Evolutionary conservation across 2,888 invertebrate genomes (phyloP), one percentile per base, ranked within the genome.

Genomic region (Morpho deidamia): DNA sequence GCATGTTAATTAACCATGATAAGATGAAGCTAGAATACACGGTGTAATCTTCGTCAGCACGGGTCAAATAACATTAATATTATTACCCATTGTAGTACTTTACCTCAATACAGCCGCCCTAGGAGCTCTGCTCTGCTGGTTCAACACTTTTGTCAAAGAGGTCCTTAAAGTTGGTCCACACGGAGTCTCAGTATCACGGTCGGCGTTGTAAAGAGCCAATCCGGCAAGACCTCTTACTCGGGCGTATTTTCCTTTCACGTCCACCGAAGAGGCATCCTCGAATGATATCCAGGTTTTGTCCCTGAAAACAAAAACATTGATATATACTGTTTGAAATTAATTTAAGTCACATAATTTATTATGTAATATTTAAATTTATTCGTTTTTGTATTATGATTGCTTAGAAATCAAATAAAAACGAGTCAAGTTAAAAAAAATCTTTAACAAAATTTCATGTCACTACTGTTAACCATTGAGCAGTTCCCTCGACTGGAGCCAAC

Each of bases 221-320:
- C 95, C 95, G 0, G 93, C 94, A 8, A 95, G 77, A 3, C 94
- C 93, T 0, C 95, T 90, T 9, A 95, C 91, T 33, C 95, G 76
- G 0, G 92, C 91, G 76, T 95, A 95, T 76, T 95, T 95, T 9
- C 93, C 93, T 85, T 95, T 95, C 62, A 95, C 94, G 67, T 93
- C 92, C 11, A 93, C 91, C 44, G 94, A 94, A 11, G 92, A 93
- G 0, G 92, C 81, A 71, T 95, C 95, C 69, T 95, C 95, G 70
- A 94, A 95, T 5, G 95, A 92, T 48, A 95, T 91, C 95, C 95
- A 95, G 11, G 92, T 91, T 46, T 90, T 90, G 69, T 93, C 91
- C 70, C 92, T 93, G 68, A 8, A 74, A 70, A 53, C 4, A 10
- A 35, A 23, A 23, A 23, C 23, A 23, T 23, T 23, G 23, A 5